Evolutionary conservation across 2,113 vertebrate species (phyloP).

Genomic region (Labeo catla): DNA sequence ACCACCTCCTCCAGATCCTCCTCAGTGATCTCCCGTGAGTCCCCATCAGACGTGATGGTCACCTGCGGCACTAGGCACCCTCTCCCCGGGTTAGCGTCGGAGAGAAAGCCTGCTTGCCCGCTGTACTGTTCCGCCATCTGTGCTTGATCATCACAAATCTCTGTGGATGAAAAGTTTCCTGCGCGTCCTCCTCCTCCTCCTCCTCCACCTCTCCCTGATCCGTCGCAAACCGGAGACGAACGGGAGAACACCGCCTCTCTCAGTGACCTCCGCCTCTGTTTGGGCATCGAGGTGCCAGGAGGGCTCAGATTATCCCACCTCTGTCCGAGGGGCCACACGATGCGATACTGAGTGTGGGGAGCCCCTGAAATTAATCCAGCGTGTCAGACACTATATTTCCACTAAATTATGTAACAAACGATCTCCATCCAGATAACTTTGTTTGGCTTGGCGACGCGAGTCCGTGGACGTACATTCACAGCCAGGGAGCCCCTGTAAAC

Average conservation of each 20-base stretch:
- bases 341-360: neutral
- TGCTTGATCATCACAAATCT: conserved; percentile 68
- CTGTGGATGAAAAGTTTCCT: conserved; percentile 57
- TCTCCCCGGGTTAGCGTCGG: conserved; percentile 63
- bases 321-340: conserved; percentile 18
- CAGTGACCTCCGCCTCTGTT: conserved; percentile 71
- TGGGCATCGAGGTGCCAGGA: conserved; percentile 66
- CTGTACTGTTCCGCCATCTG: conserved; percentile 59
- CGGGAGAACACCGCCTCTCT: conserved; percentile 65
- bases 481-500: conserved; percentile 65
- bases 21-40: conserved; percentile 76
- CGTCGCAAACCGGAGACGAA: conserved; percentile 62
- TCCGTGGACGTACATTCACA: neutral
- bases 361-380: neutral
- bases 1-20: conserved; percentile 72
- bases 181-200: conserved; percentile 70
- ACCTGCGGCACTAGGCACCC: conserved; percentile 84
- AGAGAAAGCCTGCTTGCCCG: conserved; percentile 58
- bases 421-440: conserved; percentile 2
- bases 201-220: conserved; percentile 58
- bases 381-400: neutral
- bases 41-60: conserved; percentile 89
- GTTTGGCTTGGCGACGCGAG: neutral
- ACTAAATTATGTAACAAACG: neutral
- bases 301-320: neutral